phyloP scores from a whole-genome alignment of 2,113 vertebrate genomes.

The Spizaetus ornatus region DNA sequence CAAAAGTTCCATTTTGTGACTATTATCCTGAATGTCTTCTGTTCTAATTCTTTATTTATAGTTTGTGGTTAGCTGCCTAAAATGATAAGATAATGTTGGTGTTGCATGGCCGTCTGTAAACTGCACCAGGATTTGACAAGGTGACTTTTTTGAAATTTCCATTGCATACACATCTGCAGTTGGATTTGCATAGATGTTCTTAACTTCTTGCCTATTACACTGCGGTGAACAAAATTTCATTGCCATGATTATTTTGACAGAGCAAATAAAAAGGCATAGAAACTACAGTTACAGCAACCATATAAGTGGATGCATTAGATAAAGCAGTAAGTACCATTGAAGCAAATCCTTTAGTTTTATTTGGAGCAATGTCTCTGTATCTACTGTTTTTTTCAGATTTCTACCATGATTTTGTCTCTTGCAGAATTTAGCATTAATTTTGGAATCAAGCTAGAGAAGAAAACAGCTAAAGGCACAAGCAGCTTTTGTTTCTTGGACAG shows the following conservation, averaged over 20 bases:
- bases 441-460: not conserved
- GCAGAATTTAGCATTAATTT: not conserved
- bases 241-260: not conserved
- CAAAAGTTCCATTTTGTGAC: not conserved
- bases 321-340: not conserved
- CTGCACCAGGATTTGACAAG: not conserved
- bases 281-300: not conserved
- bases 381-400: not conserved
- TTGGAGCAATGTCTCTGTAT: not conserved
- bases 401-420: not conserved
- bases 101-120: not conserved
- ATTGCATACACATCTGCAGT: not conserved
- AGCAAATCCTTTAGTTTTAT: not conserved
- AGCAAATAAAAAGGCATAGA: not conserved
- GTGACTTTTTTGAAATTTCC: not conserved
- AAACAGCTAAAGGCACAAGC: not conserved
- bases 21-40: not conserved
- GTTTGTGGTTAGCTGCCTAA: not conserved
- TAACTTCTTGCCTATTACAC: not conserved
- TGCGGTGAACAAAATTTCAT: not conserved
- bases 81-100: not conserved
- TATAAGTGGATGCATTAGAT: not conserved
- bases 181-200: not conserved
- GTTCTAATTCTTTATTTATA: not conserved
- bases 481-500: not conserved